A percentile compares a stretch with the other conserved stretches of the same genome.
phyloP scores from a whole-genome alignment of 2,888 invertebrate genomes.

The Drosophila greeni region DNA sequence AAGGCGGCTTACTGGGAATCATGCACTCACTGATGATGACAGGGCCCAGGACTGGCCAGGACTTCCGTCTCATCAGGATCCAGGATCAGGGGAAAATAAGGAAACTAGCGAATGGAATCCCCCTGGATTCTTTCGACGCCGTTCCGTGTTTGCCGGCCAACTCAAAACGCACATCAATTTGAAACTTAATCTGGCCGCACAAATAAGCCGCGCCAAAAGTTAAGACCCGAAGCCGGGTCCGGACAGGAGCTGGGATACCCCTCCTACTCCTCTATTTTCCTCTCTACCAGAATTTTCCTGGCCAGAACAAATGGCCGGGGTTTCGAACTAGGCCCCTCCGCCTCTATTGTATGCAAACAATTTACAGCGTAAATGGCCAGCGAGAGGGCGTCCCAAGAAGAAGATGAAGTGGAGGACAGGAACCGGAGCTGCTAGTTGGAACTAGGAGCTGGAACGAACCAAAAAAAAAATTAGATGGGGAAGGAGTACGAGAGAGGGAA shows the following conservation, averaged over 20 bases:
- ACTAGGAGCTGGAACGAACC: neutral
- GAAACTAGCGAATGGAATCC: slow-evolving; percentile 14
- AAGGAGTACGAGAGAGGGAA: slow-evolving; percentile 16
- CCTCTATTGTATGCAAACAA: slow-evolving; percentile 67
- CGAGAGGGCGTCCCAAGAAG: slow-evolving; percentile 32
- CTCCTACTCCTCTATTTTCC: too few species aligned
- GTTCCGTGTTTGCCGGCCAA: slow-evolving; percentile 25
- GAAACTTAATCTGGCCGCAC: slow-evolving; percentile 72
- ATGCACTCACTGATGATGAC: slow-evolving; percentile 18
- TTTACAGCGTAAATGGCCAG: slow-evolving; percentile 63
- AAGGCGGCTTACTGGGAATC: slow-evolving; percentile 38
- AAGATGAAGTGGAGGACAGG: slow-evolving; percentile 30
- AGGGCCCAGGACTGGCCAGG: neutral
- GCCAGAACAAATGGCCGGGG: slow-evolving; percentile 40
- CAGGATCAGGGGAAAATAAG: neutral
- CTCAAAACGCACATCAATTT: slow-evolving; percentile 69
- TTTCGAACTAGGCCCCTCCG: slow-evolving; percentile 9
- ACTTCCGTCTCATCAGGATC: slow-evolving; percentile 6
- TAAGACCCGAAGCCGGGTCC: slow-evolving; percentile 53
- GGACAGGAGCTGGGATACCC: too few species aligned
- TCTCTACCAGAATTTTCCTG: too few species aligned
- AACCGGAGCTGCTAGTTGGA: slow-evolving; percentile 11
- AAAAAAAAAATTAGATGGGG: slow-evolving; percentile 16
- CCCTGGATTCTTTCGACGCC: slow-evolving; percentile 10
- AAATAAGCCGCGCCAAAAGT: slow-evolving; percentile 71